Percentiles rank a stretch among this genome's conserved stretches.
phyloP scores from a whole-genome alignment of 2,888 invertebrate genomes.

The Pilophorus perplexus region DNA sequence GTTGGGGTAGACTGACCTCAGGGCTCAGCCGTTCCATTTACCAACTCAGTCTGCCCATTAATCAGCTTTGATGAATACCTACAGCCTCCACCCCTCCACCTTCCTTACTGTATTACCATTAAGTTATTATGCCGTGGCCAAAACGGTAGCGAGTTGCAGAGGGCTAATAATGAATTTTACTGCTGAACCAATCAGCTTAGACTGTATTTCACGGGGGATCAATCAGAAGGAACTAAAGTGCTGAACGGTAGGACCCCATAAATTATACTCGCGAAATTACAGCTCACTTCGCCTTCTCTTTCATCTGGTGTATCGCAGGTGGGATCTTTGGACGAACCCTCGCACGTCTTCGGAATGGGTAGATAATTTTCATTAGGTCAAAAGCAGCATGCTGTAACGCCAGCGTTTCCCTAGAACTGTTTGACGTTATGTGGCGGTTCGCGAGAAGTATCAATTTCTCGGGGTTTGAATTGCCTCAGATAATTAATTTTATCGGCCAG shows the following conservation, averaged over 20 bases:
- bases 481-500: too few relatives aligned
- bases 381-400: too few relatives aligned
- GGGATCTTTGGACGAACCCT: too few relatives aligned
- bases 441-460: too few relatives aligned
- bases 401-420: too few relatives aligned
- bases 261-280: too few relatives aligned
- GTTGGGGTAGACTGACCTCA: conserved; percentile 27
- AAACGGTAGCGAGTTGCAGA: neutral
- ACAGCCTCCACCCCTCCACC: neutral
- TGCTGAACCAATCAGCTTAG: conserved; percentile 22
- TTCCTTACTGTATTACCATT: conserved; percentile 13
- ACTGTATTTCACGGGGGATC: neutral
- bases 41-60: conserved; percentile 31
- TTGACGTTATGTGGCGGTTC: too few relatives aligned
- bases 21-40: conserved; percentile 31
- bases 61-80: conserved; percentile 35
- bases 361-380: too few relatives aligned
- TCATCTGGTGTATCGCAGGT: too few relatives aligned
- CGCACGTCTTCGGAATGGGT: too few relatives aligned
- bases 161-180: conserved; percentile 24
- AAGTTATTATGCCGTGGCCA: conserved; percentile 16
- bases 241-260: neutral
- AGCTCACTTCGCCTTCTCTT: too few relatives aligned
- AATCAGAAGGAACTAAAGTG: conserved; percentile 6
- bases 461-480: too few relatives aligned